These are phyloP conservation scores for Neotoma lepida DNA, from an alignment of 2,113 vertebrate species.

Conservation along the genomic window DNA sequence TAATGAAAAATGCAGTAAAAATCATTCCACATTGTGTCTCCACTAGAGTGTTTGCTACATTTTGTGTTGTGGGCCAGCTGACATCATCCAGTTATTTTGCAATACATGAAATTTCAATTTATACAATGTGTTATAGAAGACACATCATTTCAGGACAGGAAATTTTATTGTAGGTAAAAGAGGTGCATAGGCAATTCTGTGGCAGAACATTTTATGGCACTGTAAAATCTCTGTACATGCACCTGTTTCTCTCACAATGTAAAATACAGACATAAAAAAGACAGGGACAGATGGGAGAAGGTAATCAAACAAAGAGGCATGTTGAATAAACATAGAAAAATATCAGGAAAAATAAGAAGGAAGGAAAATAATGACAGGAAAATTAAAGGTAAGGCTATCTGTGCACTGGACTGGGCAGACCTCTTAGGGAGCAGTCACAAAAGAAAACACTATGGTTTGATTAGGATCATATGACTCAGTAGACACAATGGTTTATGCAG, in stretches of 20 bases:
- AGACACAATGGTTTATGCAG: neutral
- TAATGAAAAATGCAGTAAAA: conserved; percentile 55
- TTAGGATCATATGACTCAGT: neutral
- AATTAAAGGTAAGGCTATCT: neutral
- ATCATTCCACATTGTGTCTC: conserved; percentile 59
- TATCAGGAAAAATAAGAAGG: neutral
- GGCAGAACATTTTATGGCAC: neutral
- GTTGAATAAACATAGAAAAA: neutral
- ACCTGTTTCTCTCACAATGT: neutral
- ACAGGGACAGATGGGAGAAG: neutral
- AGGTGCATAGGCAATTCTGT: conserved; percentile 28
- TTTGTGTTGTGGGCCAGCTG: conserved; percentile 53
- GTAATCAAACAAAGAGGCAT: neutral
- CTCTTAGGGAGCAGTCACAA: neutral
- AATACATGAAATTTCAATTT: conserved; percentile 61
- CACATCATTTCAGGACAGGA: neutral
- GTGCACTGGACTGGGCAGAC: neutral
- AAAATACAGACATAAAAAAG: neutral
- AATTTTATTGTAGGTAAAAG: conserved; percentile 53
- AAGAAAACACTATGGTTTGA: neutral
- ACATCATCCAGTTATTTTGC: conserved; percentile 58
- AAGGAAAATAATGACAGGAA: neutral
- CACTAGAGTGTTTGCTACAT: neutral
- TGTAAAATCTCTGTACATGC: neutral
- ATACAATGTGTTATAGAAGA: conserved; percentile 32